Base-by-base conservation (phyloP, 2,113 vertebrate species). In the Notarius quadriscutis region DNA sequence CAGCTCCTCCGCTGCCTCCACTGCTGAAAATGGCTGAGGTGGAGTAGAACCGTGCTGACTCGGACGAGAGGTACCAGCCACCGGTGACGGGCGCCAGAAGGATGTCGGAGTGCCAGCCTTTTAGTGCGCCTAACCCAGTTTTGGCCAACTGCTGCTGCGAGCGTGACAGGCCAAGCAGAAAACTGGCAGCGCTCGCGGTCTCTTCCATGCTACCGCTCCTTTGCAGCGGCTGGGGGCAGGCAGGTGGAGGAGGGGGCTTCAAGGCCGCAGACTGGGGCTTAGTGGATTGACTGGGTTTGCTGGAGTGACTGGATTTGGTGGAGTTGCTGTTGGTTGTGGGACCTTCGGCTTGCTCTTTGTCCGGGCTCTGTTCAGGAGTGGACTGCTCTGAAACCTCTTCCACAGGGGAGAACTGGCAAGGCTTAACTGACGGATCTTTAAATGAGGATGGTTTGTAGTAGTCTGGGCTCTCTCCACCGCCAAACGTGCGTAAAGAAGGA, bases 61-160 rank as follows among this genome's bases (percentile, higher is more conserved):
- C 97, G 0, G 97, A 58, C 4, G 97, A 94, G 27, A 99, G 96
- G 92, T 97, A 98, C 97, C 97, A 98, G 88, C 97, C 95, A 11
- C 93, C 95, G 17, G 95, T 89, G 50, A 98, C 92, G 0, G 97
- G 96, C 0, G 96, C 95, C 91, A 97, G 90, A 91, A 98, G 89
- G 93, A 98, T 97, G 92, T 99, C 97, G 0, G 97, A 99, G 93
- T 98, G 97, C 98, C 98, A 99, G 91, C 97, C 97, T 79, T 99
- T 98, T 62, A 98, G 95, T 75, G 96, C 94, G 4, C 95, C 96
- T 0, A 93, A 92, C 0, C 96, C 89, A 0, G 95, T 91, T 85
- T 95, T 95, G 0, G 96, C 92, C 78, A 97, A 89, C 81, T 97
- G 97, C 89, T 98, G 98, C 92, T 98, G 98, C 91, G 96, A 97